Evolutionary conservation across 2,797 vertebrate species (phyloP), one percentile per base, ranked within the genome.

Genomic region (Sebastes minor): DNA sequence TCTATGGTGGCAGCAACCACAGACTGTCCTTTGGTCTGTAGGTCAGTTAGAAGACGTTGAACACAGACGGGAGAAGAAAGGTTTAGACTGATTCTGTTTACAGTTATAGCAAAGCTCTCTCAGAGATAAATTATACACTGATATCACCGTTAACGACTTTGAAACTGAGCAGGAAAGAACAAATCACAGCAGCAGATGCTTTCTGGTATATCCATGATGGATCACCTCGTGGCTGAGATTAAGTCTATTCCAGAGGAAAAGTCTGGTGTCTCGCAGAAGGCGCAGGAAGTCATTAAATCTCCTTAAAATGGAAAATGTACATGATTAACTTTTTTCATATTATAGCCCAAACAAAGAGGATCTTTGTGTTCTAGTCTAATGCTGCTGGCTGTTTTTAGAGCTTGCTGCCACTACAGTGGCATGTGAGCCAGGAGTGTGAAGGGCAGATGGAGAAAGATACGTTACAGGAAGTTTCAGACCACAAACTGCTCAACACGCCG

Each of bases 401-500:
- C 5, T 1, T 73, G 66, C 85, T 90, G 75, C 46, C 33, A 70
- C 27, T 18, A 76, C 71, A 12, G 25, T 18, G 2, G 46, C 33
- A 63, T 60, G 32, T 32, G 49, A 22, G 72, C 66, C 69, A 25
- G 5, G 6, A 71, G 57, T 55, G 66, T 71, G 27, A 88, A 73
- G 67, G 64, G n/a, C 78, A 88, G 68, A 81, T 78, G 68, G 72
- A 56, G 33, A 33, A 23, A 78, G 78, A 82, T 74, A 18, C 23
- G 71, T 67, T 46, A 77, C 89, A 85, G 82, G 82, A 90, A 81
- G 82, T 87, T 38, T 77, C 66, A 67, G 12, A 80, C 82, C 84
- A 69, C 86, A 84, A 78, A 66, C 67, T 32, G 72, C 56, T 74
- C 10, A 38, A 46, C 35, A 8, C 1, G 5, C 8, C 4, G 4